phyloP scores from a whole-genome alignment of 2,888 invertebrate genomes.

The Phorcus lineatus region DNA sequence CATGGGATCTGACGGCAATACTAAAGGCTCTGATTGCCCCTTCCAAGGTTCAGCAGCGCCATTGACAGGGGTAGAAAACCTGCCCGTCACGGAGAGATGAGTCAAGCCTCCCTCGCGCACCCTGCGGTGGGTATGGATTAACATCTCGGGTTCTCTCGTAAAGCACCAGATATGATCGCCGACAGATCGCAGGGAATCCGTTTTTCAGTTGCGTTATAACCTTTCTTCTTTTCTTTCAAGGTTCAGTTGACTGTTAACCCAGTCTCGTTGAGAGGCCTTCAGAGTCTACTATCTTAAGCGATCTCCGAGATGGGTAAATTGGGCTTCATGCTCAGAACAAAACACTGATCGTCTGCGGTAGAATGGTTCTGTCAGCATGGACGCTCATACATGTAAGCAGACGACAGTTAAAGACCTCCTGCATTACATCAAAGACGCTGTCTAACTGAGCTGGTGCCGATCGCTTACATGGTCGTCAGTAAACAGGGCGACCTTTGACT shows the following conservation, averaged over 20 bases:
- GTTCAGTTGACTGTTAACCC: slow-evolving; percentile 16
- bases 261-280: not conserved
- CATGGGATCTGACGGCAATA: slow-evolving; percentile 16
- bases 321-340: not conserved
- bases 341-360: slow-evolving; percentile 3
- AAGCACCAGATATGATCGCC: slow-evolving; percentile 21
- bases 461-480: not conserved
- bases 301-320: not conserved
- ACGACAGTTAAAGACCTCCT: slow-evolving; percentile 1
- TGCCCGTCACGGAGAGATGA: not conserved
- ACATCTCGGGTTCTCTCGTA: not conserved
- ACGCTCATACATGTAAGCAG: not conserved
- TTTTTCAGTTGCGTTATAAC: slow-evolving; percentile 8
- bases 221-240: slow-evolving; percentile 9
- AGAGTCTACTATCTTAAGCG: not conserved
- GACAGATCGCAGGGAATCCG: slow-evolving; percentile 7
- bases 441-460: not conserved
- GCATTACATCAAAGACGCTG: not conserved
- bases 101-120: not conserved
- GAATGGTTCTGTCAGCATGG: not conserved
- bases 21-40: slow-evolving; percentile 13
- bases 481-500: not conserved
- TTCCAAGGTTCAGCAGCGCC: not conserved
- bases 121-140: slow-evolving; percentile 22
- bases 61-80: slow-evolving; percentile 6